phyloP scores from a whole-genome alignment of 2,888 invertebrate species.

The Troides oblongomaculatus region DNA sequence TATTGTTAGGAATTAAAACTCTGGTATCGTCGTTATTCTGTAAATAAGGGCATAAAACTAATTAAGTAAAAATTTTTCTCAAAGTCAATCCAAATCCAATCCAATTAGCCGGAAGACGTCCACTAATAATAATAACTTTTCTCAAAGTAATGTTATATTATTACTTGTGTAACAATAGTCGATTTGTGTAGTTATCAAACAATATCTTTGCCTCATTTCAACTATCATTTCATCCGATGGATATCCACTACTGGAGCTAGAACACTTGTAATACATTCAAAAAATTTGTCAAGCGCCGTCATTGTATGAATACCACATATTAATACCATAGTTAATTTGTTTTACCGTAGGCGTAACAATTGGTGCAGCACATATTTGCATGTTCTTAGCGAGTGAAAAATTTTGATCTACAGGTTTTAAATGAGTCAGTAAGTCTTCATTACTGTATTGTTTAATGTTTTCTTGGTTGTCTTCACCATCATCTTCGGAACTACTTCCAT shows the following conservation, averaged over 20 bases:
- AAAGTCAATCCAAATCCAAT: neutral
- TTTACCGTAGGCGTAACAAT: constrained; percentile 88
- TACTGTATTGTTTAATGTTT: constrained; percentile 57
- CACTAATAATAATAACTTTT: constrained; percentile 16
- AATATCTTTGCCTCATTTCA: too few species aligned
- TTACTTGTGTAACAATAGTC: too few species aligned
- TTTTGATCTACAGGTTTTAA: constrained; percentile 79
- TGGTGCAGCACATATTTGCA: constrained; percentile 90
- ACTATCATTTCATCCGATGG: too few species aligned
- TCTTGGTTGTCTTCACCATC: constrained; percentile 78
- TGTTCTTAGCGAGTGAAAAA: constrained; percentile 81
- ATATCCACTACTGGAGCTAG: too few species aligned
- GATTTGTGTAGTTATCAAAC: too few species aligned
- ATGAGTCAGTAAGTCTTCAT: constrained; percentile 69
- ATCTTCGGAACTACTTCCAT: constrained; percentile 86
- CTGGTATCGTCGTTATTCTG: constrained; percentile 86
- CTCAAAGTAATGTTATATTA: neutral
- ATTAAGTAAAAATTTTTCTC: constrained; percentile 23
- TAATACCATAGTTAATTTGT: constrained; percentile 1
- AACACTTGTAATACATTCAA: too few species aligned
- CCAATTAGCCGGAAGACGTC: too few species aligned
- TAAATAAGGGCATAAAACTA: constrained; percentile 35
- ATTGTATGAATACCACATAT: neutral
- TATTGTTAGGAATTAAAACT: constrained; percentile 87
- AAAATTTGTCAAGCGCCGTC: too few species aligned